Conservation (phyloP, 2,113 vertebrate species). For the Aegypius monachus region DNA sequence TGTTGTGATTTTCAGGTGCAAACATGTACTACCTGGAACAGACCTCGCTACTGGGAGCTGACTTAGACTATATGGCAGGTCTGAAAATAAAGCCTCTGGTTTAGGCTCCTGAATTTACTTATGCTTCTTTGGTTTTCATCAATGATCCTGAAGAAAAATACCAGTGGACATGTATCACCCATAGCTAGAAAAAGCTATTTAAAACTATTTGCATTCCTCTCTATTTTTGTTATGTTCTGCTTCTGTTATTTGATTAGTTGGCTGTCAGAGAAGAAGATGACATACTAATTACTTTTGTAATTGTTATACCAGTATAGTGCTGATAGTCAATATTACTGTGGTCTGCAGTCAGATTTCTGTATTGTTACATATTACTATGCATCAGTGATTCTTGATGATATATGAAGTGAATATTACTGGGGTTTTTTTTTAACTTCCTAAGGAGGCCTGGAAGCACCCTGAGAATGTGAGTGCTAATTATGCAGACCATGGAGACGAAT, state of each 20-base stretch:
- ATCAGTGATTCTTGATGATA: conserved; percentile 35
- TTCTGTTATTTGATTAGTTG: neutral
- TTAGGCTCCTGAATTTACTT: neutral
- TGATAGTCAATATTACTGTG: neutral
- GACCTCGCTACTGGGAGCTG: fast-evolving
- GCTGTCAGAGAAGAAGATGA: neutral
- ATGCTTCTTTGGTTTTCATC: neutral
- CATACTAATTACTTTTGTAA: conserved; percentile 32
- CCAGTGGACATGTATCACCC: neutral
- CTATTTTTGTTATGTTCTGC: neutral
- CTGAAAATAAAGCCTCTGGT: neutral
- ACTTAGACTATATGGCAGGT: neutral
- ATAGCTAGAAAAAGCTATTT: neutral
- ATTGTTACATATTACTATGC: neutral
- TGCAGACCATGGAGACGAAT: neutral
- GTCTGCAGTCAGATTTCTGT: neutral
- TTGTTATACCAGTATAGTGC: neutral
- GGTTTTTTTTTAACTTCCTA: neutral
- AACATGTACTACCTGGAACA: neutral
- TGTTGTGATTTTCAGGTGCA: neutral
- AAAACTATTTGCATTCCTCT: neutral
- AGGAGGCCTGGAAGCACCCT: neutral
- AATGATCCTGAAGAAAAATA: neutral
- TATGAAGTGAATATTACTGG: neutral
- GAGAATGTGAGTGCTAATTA: conserved; percentile 19